These are phyloP conservation scores for Sylvicola fuscatus DNA, from an alignment of 2,888 invertebrate genomes.

Conservation along the genomic window DNA sequence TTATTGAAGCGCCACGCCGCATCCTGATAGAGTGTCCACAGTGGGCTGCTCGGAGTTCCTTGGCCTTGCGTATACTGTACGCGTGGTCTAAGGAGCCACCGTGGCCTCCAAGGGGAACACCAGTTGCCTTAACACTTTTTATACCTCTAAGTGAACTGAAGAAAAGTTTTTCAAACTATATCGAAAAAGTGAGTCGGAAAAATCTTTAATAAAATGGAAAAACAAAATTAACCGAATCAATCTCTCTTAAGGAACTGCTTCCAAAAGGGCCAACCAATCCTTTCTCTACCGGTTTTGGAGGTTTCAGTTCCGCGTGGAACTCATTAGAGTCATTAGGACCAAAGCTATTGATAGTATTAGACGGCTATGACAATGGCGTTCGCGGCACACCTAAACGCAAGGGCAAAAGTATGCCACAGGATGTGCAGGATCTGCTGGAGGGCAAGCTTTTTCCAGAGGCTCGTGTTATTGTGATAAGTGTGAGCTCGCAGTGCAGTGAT, in stretches of 20 bases:
- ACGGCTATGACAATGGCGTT: conserved; percentile 28
- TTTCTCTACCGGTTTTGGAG: conserved; percentile 14
- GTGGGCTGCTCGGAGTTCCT: conserved; percentile 29
- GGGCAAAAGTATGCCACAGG: conserved; percentile 23
- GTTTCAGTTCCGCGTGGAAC: conserved; percentile 26
- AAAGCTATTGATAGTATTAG: conserved; percentile 29
- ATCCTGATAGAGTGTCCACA: conserved; percentile 31
- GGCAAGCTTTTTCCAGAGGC: conserved; percentile 32
- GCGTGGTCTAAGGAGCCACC: conserved; percentile 30
- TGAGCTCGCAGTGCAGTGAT: conserved; percentile 20
- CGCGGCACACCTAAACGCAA: conserved; percentile 18
- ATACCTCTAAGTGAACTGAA: conserved; percentile 30
- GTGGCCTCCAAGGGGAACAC: conserved; percentile 20
- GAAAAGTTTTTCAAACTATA: conserved; percentile 18
- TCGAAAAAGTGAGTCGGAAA: conserved; percentile 13
- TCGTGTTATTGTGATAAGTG: conserved; percentile 29
- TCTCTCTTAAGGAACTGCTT: conserved; percentile 20
- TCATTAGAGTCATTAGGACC: conserved; percentile 26
- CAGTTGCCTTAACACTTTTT: conserved; percentile 28
- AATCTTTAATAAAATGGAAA: neutral
- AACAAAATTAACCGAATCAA: neutral
- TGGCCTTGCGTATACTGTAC: conserved; percentile 29
- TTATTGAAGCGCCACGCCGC: conserved; percentile 28
- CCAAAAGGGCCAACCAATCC: conserved; percentile 21
- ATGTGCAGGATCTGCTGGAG: conserved; percentile 29